phyloP scores from a whole-genome alignment of 2,888 invertebrate species.

The Carpatolechia fugitivella region DNA sequence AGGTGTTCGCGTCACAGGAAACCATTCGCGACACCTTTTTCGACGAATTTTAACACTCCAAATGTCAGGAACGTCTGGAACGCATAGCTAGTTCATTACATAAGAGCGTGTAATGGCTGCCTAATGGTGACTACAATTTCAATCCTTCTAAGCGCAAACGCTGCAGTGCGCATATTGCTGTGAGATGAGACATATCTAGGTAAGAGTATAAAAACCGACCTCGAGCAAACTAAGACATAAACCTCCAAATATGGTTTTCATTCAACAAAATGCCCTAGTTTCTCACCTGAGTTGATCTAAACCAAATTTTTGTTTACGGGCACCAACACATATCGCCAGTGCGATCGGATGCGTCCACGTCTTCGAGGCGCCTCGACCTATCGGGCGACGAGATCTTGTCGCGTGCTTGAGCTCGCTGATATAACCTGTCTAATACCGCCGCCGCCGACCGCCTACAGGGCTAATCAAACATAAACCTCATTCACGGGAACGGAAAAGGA shows the following conservation, averaged over 20 bases:
- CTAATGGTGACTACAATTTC: no score
- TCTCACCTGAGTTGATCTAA: no score
- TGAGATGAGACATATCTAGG: no score
- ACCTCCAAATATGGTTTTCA: no score
- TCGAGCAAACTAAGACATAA: no score
- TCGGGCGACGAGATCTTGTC: neutral
- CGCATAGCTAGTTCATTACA: neutral
- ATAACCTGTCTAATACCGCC: conserved; percentile 1
- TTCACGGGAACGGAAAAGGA: neutral
- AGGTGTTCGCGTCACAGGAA: conserved; percentile 42
- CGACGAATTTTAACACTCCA: conserved; percentile 21
- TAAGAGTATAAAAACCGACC: no score
- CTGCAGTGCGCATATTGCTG: no score
- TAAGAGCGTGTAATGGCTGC: neutral
- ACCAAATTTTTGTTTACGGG: neutral
- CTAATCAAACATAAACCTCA: neutral
- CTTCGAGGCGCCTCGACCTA: neutral
- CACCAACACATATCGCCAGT: neutral
- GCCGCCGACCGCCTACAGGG: conserved; percentile 3
- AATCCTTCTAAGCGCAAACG: no score
- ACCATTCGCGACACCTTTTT: conserved; percentile 36
- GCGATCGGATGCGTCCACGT: neutral
- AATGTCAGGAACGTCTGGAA: conserved; percentile 11
- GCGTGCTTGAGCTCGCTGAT: neutral
- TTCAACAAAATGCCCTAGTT: no score